These are phyloP conservation scores for Perca fluviatilis DNA, from an alignment of 2,113 vertebrate species.

Conservation along the genomic window DNA sequence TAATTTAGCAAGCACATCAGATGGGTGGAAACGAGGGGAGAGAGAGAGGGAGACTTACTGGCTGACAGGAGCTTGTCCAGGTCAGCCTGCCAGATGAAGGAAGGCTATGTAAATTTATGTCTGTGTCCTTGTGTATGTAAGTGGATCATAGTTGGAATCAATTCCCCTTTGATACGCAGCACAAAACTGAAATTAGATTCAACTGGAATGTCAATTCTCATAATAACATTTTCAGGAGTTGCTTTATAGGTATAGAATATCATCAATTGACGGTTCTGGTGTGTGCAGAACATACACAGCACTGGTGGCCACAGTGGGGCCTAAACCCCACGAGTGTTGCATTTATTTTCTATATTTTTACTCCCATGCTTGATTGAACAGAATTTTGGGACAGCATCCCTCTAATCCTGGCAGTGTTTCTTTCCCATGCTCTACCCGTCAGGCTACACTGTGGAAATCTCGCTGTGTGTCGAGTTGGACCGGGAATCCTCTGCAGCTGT, in stretches of 20 bases:
- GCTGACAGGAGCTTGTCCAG: background rate
- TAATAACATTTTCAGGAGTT: background rate
- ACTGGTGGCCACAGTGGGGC: conserved; percentile 4
- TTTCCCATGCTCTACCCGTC: conserved; percentile 42
- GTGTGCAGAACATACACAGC: background rate
- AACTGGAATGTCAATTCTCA: background rate
- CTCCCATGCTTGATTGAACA: conserved; percentile 14
- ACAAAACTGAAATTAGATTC: background rate
- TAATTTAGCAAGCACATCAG: background rate
- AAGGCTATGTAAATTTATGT: background rate
- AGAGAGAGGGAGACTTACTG: background rate
- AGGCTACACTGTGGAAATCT: conserved; percentile 36
- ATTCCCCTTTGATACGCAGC: background rate
- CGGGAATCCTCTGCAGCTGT: conserved; percentile 3
- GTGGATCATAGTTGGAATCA: background rate
- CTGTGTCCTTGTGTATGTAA: background rate
- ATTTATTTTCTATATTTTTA: conserved; percentile 34
- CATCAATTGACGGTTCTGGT: background rate
- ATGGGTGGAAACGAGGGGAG: background rate
- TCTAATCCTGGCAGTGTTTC: conserved; percentile 29
- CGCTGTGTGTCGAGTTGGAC: conserved; percentile 18
- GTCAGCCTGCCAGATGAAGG: background rate
- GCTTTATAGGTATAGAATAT: background rate
- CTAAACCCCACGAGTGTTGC: conserved; percentile 23
- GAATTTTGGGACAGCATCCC: conserved; percentile 1